Conservation (phyloP, 2,888 invertebrate species). For the Drosophila subsilvestris region DNA sequence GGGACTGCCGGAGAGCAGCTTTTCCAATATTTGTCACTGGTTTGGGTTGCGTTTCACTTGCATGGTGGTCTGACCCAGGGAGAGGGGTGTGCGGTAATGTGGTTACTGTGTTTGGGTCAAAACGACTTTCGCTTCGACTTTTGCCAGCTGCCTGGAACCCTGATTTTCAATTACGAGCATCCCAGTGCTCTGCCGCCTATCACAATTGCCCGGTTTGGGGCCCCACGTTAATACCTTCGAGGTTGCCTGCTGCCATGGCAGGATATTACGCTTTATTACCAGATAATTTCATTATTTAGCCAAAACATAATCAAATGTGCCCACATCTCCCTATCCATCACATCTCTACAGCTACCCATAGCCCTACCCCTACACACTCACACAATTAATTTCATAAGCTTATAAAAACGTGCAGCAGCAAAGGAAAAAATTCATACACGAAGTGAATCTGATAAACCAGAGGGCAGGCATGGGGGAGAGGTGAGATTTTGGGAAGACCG, state of each 20-base stretch:
- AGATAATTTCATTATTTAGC: constrained; percentile 76
- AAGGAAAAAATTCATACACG: constrained; percentile 27
- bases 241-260: constrained; percentile 43
- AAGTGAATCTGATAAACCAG: constrained; percentile 63
- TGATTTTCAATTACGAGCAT: constrained; percentile 22
- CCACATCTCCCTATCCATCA: constrained; percentile 66
- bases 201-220: constrained; percentile 7
- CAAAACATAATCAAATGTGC: constrained; percentile 74
- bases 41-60: constrained; percentile 42
- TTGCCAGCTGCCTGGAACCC: constrained; percentile 5
- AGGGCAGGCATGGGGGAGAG: neutral
- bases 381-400: constrained; percentile 77
- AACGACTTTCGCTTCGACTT: constrained; percentile 28
- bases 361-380: constrained; percentile 35
- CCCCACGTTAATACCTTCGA: constrained; percentile 52
- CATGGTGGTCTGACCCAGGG: constrained; percentile 33
- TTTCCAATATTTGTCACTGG: constrained; percentile 70
- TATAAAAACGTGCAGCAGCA: constrained; percentile 69
- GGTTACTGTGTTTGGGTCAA: constrained; percentile 66
- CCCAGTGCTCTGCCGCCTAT: constrained; percentile 33
- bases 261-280: constrained; percentile 67
- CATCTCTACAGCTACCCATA: constrained; percentile 40
- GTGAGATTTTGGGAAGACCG: constrained; percentile 15
- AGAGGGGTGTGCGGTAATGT: constrained; percentile 54
- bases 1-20: constrained; percentile 14